Evolutionary conservation across 2,797 vertebrate species (phyloP).

Genomic region (Lagodon rhomboides): DNA sequence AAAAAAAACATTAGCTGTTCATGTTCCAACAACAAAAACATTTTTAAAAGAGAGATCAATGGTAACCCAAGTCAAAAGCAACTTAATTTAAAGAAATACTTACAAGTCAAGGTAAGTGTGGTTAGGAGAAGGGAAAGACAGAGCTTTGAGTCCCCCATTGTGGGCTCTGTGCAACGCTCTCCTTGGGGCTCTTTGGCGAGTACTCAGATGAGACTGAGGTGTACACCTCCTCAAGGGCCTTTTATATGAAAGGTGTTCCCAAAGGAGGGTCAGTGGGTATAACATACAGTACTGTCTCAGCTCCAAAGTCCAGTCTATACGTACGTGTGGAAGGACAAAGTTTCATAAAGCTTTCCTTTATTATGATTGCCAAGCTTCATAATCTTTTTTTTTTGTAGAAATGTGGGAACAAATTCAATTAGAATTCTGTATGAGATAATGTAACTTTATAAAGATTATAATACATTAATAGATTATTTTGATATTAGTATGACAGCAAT

Average conservation of each 20-base stretch:
- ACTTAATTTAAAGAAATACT: not conserved
- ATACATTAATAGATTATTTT: no score
- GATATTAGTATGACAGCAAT: not conserved
- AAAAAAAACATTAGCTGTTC: not conserved
- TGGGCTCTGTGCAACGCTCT: conserved; percentile 6
- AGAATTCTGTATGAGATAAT: not conserved
- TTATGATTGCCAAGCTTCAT: not conserved
- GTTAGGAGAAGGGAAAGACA: conserved; percentile 18
- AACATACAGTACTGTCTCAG: conserved; percentile 43
- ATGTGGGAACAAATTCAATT: not conserved
- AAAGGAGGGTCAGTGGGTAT: conserved; percentile 5
- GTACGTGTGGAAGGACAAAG: conserved; percentile 75
- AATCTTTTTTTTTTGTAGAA: not conserved
- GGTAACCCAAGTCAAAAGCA: not conserved
- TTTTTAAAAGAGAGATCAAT: no score
- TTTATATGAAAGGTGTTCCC: conserved; percentile 18
- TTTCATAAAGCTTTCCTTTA: conserved; percentile 30
- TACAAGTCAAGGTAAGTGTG: conserved; percentile 15
- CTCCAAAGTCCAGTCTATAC: conserved; percentile 77
- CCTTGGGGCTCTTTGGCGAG: conserved; percentile 2
- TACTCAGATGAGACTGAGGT: conserved; percentile 23
- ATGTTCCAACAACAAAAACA: not conserved
- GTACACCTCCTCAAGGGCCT: not conserved
- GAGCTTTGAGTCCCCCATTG: conserved; percentile 30
- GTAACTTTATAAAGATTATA: not conserved